Base-by-base conservation (phyloP, 2,797 vertebrate genomes). In the Hoplostethus mediterraneus region DNA sequence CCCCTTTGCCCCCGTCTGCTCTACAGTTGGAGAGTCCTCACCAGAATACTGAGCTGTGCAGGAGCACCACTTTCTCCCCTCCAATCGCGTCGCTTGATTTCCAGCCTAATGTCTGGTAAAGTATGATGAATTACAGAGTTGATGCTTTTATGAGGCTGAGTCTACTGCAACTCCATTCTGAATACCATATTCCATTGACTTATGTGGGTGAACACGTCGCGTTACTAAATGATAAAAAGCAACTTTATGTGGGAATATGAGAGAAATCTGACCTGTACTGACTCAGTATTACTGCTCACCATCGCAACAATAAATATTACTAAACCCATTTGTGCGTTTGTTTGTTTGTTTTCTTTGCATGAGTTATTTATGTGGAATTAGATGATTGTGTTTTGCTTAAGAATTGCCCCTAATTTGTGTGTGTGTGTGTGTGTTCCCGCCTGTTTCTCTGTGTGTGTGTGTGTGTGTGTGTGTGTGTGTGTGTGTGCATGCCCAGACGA, bases 81-180 rank as follows among this genome's bases (percentile, higher is more conserved):
- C 78, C 84, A 75, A 75, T 82, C 77, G 73, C 66, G 66, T 69
- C 68, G 5, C 63, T 60, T 68, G 63, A 71, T 83, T 76, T 67
- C 54, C 25, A 2, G 68, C 67, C 69, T 77, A 87, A 84, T 81
- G 84, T 73, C 72, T 42, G 70, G 69, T 79, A 74, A 80, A 87
- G 82, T 71, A 86, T 89, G 89, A 92, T 88, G 83, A 81, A 91
- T 88, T 84, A 78, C 72, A 73, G 36, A 55, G 66, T 17, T 38
- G 71, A 71, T 80, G 67, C 51, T 67, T 79, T 87, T 79, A 82
- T 82, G 78, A 81, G 71, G 54, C 80, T 31, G 33, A 51, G 49
- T 25, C 8, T 69, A 30, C 54, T 54, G 31, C 33, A 58, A 68
- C 65, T 82, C 64, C 80, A 78, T 79, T 80, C 71, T 81, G 82